Evolutionary conservation across 2,888 invertebrate species (phyloP).

Genomic region (Thelaira solivaga): DNA sequence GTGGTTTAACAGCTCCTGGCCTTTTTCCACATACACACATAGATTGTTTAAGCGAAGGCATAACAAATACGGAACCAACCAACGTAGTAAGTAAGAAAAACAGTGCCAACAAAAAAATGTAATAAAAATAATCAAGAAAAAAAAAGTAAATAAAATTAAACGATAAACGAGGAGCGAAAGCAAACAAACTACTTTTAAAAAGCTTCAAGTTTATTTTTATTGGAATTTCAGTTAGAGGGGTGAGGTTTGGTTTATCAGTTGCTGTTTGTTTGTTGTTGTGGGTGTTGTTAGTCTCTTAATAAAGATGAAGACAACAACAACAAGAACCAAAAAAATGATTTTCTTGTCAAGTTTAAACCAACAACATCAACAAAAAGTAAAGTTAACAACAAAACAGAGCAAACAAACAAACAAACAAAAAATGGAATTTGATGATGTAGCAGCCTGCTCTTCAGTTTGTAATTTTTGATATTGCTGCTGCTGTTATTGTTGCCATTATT

Average conservation of each 20-base stretch:
- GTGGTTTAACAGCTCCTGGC: conserved; percentile 42
- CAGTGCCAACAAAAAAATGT: conserved; percentile 4
- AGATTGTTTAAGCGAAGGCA: conserved; percentile 41
- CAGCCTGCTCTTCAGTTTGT: conserved; percentile 33
- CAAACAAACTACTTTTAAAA: conserved; percentile 54
- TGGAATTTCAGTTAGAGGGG: conserved; percentile 40
- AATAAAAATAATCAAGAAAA: not conserved
- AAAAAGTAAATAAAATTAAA: conserved; percentile 21
- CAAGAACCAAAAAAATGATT: conserved; percentile 47
- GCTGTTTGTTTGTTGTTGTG: not conserved
- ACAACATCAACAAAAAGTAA: conserved; percentile 12
- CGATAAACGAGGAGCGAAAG: conserved; percentile 36
- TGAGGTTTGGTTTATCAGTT: not conserved
- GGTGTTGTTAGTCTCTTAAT: conserved; percentile 39
- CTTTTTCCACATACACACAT: too few relatives aligned
- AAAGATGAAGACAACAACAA: conserved; percentile 46
- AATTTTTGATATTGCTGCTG: conserved; percentile 50
- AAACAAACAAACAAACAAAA: not conserved
- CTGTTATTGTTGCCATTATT: conserved; percentile 41
- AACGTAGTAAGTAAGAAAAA: conserved; percentile 40
- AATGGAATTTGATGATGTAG: conserved; percentile 46
- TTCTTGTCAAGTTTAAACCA: conserved; percentile 45
- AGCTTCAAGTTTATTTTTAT: conserved; percentile 56
- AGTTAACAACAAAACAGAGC: too few relatives aligned
- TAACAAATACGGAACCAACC: conserved; percentile 44